Base-by-base conservation (phyloP, 2,113 vertebrate species). In the Oncorhynchus mykiss region DNA sequence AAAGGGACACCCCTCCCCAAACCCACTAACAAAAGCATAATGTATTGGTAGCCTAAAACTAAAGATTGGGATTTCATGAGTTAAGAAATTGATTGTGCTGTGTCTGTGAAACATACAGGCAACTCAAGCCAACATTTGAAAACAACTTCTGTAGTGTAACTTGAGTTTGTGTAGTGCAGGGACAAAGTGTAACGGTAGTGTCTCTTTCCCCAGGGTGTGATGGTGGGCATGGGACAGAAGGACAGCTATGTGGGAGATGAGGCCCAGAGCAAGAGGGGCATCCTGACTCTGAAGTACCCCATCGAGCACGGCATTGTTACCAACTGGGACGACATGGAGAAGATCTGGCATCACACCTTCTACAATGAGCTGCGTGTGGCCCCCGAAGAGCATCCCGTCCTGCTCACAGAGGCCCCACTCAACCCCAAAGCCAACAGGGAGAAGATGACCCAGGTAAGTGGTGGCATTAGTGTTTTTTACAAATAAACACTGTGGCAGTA, bases 251-350 rank as follows among this genome's bases (percentile, higher is more conserved):
- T 99, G 76, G 97, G 97, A 78, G 97, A 99, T 14, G 97, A 99
- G 91, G 97, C 97, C 45, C 97, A 99, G 91, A 99, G 97, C 95
- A 99, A 99, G 91, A 96, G 97, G 71, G 97, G 97, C 65, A 99
- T 99, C 94, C 93, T 99, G 89, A 99, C 97, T 75, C 94, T 99
- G 80, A 99, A 99, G 75, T 99, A 99, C 86, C 97, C 97, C 80
- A 99, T 99, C 31, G 97, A 99, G 85, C 97, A 99, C 0, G 97
- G 97, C 78, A 98, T 99, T 79, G 96, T 99, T 89, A 99, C 82
- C 79, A 99, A 99, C 95, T 99, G 97, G 97, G 97, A 99, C 0
- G 97, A 99, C 86, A 99, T 99, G 97, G 97, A 99, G 92, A 99
- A 99, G 94, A 99, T 99, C 94, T 99, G 97, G 97, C 97, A 99